A percentile compares a stretch with the other conserved stretches of the same genome.
Conservation (phyloP, 2,888 invertebrate genomes). For the Galeruca laticollis region DNA sequence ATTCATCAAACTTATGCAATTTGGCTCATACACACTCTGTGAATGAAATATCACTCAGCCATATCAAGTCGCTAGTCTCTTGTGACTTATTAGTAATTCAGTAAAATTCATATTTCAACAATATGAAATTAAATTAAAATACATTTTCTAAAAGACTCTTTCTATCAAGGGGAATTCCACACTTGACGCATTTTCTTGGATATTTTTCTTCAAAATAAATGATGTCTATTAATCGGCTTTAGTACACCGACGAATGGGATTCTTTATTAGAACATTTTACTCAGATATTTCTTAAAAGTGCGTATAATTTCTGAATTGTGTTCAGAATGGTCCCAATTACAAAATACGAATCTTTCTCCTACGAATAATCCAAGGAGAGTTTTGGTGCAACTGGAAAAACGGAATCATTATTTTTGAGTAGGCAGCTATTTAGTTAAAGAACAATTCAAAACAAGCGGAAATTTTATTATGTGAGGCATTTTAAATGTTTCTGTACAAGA, state of each 20-base stretch:
- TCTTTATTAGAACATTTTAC: constrained; percentile 24
- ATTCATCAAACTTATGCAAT: too few relatives aligned
- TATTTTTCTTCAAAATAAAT: constrained; percentile 26
- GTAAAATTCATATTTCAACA: too few relatives aligned
- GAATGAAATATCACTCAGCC: too few relatives aligned
- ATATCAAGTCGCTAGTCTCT: too few relatives aligned
- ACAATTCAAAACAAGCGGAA: too few relatives aligned
- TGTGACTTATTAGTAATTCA: too few relatives aligned
- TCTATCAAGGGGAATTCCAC: background rate
- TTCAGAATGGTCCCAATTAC: background rate
- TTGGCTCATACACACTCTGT: too few relatives aligned
- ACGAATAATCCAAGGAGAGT: too few relatives aligned
- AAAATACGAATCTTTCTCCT: background rate
- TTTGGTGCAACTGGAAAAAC: background rate
- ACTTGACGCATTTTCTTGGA: background rate
- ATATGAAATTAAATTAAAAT: too few relatives aligned
- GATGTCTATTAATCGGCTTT: constrained; percentile 26
- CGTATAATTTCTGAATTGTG: background rate
- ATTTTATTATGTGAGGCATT: too few relatives aligned
- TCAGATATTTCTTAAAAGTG: constrained; percentile 4
- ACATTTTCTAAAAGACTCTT: background rate
- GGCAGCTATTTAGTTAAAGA: too few relatives aligned
- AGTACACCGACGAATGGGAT: constrained; percentile 21
- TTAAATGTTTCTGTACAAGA: too few relatives aligned
- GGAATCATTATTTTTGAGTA: background rate